Conservation (phyloP, 2,797 vertebrate species). For the Acrossocheilus fasciatus region DNA sequence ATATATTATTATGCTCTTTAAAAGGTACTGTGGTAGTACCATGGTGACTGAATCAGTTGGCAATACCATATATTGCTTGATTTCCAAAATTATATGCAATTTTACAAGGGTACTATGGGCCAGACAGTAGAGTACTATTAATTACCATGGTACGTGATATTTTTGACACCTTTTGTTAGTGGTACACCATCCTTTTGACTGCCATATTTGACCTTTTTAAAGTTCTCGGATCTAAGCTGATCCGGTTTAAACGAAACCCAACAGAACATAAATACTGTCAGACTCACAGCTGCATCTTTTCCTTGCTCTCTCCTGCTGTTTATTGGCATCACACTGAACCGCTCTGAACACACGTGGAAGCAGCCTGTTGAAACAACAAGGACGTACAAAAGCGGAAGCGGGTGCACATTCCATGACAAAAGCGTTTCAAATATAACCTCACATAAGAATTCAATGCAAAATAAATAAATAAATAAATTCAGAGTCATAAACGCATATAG, state of each 20-base stretch:
- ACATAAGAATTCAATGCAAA: background rate
- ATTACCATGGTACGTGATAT: background rate
- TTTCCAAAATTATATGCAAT: background rate
- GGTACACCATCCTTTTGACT: background rate
- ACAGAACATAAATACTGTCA: background rate
- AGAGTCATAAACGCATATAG: background rate
- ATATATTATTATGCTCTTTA: background rate
- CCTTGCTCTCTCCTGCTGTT: conserved; percentile 63
- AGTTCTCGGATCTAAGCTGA: background rate
- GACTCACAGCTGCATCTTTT: conserved; percentile 72
- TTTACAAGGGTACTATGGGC: background rate
- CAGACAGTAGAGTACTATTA: background rate
- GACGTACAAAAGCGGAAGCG: conserved; percentile 5
- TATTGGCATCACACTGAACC: conserved; percentile 59
- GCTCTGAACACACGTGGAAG: background rate
- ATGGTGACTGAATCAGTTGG: background rate
- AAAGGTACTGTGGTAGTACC: background rate
- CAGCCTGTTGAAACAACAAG: background rate
- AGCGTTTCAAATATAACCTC: background rate
- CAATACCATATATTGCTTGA: background rate
- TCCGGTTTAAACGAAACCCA: background rate
- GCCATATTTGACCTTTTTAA: background rate
- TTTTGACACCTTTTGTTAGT: background rate
- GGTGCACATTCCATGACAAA: background rate
- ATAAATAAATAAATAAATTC: background rate